These are phyloP conservation scores for Sphaerodactylus townsendi DNA, from an alignment of 2,113 vertebrate species.

Conservation along the genomic window DNA sequence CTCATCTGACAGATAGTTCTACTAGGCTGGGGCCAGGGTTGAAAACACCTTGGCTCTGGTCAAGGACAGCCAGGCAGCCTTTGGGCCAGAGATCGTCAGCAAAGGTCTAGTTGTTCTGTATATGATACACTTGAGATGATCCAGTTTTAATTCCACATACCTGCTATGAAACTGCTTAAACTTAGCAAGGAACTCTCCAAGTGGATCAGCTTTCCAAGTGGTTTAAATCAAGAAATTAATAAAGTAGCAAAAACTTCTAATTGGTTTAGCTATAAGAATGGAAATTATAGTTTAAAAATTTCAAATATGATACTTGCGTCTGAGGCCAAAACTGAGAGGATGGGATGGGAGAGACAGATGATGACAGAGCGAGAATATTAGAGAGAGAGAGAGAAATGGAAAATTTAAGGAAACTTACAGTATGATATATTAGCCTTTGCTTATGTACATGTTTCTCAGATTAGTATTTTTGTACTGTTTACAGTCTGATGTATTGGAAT, in stretches of 20 bases:
- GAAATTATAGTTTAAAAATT: not conserved
- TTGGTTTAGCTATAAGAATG: slow-evolving; percentile 23
- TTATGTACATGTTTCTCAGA: not conserved
- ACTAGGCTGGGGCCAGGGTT: too few species aligned
- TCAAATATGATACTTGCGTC: slow-evolving; percentile 10
- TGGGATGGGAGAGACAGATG: not conserved
- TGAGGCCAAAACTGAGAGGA: slow-evolving; percentile 24
- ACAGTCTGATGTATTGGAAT: not conserved
- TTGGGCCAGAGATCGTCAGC: too few species aligned
- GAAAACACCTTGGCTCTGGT: too few species aligned
- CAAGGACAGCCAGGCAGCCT: too few species aligned
- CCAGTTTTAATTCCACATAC: not conserved
- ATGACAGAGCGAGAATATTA: not conserved
- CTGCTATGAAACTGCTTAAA: not conserved
- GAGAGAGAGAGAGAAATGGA: not conserved
- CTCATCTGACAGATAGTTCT: too few species aligned
- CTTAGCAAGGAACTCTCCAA: slow-evolving; percentile 15
- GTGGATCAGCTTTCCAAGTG: slow-evolving; percentile 40
- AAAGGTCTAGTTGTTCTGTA: not conserved
- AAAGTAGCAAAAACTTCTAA: slow-evolving; percentile 46
- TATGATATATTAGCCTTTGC: slow-evolving; percentile 27
- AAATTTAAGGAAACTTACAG: slow-evolving; percentile 28
- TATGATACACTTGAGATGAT: not conserved
- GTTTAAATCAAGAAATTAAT: slow-evolving; percentile 44
- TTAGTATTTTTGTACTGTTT: not conserved